Percentiles rank a stretch among this genome's conserved stretches.
Evolutionary conservation across 2,888 invertebrate species (phyloP).

Genomic region (Copidosoma aretas): DNA sequence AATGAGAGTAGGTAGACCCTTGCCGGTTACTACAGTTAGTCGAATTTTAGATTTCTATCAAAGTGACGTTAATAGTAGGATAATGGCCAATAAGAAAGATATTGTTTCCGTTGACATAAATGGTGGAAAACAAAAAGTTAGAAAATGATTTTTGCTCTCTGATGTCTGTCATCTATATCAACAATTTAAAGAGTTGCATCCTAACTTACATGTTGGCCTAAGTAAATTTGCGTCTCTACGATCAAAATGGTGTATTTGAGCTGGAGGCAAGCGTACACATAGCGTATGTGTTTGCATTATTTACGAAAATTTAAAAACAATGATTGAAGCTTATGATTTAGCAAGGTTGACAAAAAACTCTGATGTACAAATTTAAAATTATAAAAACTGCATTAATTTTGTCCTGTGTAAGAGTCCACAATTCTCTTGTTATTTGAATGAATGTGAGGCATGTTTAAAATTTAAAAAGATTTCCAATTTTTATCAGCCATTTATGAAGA

Average conservation of each 20-base stretch:
- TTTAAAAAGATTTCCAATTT: conserved; percentile 6
- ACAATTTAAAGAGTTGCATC: conserved; percentile 16
- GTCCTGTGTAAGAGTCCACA: conserved; percentile 24
- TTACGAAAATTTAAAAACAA: conserved; percentile 18
- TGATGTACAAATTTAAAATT: conserved; percentile 10
- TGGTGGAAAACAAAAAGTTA: not conserved
- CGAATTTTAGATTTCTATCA: not conserved
- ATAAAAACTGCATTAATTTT: conserved; percentile 12
- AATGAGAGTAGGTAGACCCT: not conserved
- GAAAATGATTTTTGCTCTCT: conserved; percentile 29
- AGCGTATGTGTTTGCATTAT: conserved; percentile 24
- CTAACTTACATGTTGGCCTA: conserved; percentile 9
- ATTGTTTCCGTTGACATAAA: not conserved
- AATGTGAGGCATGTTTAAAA: conserved; percentile 32
- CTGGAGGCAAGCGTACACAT: conserved; percentile 37
- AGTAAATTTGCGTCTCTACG: conserved; percentile 24
- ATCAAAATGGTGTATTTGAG: conserved; percentile 36
- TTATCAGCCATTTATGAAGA: not conserved
- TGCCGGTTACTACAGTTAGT: not conserved
- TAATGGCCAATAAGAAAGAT: not conserved
- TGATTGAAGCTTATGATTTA: conserved; percentile 33
- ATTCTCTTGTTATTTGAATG: conserved; percentile 26
- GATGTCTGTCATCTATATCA: conserved; percentile 34
- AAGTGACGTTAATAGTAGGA: not conserved
- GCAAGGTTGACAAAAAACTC: conserved; percentile 9